A percentile compares a stretch with the other conserved stretches of the same genome.
Conservation (phyloP, 2,888 invertebrate species). For the Coronaproctus castanopsis region DNA sequence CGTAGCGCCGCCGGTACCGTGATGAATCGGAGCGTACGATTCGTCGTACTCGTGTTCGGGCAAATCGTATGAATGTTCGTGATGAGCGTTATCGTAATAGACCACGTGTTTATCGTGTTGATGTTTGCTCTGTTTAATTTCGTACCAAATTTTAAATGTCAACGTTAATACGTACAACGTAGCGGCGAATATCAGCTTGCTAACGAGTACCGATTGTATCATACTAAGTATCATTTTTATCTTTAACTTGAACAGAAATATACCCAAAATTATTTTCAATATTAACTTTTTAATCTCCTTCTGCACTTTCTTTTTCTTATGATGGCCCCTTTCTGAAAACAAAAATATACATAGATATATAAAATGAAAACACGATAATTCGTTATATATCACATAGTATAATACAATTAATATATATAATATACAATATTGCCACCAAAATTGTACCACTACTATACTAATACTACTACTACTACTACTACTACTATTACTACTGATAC, state of each 20-base stretch:
- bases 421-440: no score
- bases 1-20: conserved; percentile 16
- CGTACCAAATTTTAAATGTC: conserved; percentile 22
- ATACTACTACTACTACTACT: no score
- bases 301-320: conserved; percentile 23
- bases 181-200: conserved; percentile 21
- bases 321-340: conserved; percentile 19
- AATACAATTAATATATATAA: no score
- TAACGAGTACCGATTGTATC: conserved; percentile 21
- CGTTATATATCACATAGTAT: no score
- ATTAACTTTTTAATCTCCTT: conserved; percentile 23
- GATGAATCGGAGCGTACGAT: conserved; percentile 14
- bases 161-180: conserved; percentile 21
- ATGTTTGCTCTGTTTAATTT: conserved; percentile 16
- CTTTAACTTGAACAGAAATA: conserved; percentile 22
- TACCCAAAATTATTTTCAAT: conserved; percentile 22
- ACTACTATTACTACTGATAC: no score
- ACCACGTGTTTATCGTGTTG: conserved; percentile 14
- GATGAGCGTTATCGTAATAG: conserved; percentile 19
- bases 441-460: no score
- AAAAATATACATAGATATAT: conserved; percentile 3
- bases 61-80: conserved; percentile 22
- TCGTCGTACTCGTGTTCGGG: conserved; percentile 18
- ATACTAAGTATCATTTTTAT: conserved; percentile 22
- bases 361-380: no score